Evolutionary conservation across 1,140 invertebrate genomes (phyloP), one percentile per base, ranked within the genome.

Genomic region (Heliconius hermathena): DNA sequence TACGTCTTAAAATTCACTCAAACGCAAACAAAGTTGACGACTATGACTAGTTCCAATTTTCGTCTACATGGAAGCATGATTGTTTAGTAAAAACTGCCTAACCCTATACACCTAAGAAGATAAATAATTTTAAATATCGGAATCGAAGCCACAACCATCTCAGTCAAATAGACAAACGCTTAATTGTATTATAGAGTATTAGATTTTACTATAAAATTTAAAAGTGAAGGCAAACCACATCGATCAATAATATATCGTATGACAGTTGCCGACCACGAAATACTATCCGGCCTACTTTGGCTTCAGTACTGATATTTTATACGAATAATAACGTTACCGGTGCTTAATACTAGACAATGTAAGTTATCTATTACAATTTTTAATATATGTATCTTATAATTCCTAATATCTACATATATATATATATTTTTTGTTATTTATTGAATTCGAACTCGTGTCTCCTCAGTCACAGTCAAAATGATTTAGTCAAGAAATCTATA

Each of bases 251-350:
- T 76, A 33, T 71, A 22, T 71, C 66, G 57, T 82, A 70, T 80
- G 79, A 38, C 70, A 46, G 33, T 49, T 71, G 57, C 76, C 78
- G 84, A 86, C 84, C 84, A 66, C 83, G 84, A 82, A 82, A 89
- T 71, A 46, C 71, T 38, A 87, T 77, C 73, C 81, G 78, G 18
- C 70, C 77, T 60, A 84, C 83, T 89, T 85, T 89, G 87, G 87
- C 86, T 89, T 89, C 87, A 76, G 79, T 70, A 26, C 79, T 57
- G 70, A 72, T 20, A 77, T 36, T 36, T 13, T 72, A 77, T 66
- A 71, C 76, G 5, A 54, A 72, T 77, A 77, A 77, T 77, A 77
- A 60, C 70, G 8, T 77, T 72, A 72, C 66, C 66, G 60, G 8
- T 29, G 29, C 22, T 29, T 66, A 66, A 66, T 16, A 66, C 60